Percentiles rank a stretch among this genome's conserved stretches.
Conservation (phyloP, 1,140 invertebrate species). For the Zaprionus davidi region DNA sequence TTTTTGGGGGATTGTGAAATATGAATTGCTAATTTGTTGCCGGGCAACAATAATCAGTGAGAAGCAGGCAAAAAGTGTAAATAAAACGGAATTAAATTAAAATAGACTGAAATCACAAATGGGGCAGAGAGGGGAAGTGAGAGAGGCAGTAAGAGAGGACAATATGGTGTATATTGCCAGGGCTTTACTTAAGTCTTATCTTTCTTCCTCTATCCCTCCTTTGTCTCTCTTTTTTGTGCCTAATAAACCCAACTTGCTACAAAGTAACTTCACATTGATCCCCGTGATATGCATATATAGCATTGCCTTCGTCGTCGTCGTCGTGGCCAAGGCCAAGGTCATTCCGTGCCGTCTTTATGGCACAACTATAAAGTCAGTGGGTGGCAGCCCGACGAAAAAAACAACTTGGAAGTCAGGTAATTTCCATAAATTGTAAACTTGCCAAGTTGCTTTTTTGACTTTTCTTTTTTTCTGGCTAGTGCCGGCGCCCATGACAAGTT, state of each 20-base stretch:
- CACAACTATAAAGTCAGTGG: conserved; percentile 24
- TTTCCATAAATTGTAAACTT: conserved; percentile 53
- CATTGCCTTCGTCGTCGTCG: background rate
- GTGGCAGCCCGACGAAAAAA: conserved; percentile 6
- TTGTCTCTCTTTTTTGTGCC: background rate
- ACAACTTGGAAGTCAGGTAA: conserved; percentile 39
- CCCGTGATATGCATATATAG: conserved; percentile 24
- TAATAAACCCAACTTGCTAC: conserved; percentile 2
- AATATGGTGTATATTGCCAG: background rate
- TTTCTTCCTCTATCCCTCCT: background rate
- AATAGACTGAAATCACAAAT: background rate
- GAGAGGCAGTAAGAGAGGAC: background rate
- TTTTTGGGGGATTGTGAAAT: conserved; percentile 35
- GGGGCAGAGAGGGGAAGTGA: background rate
- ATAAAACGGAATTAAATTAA: conserved; percentile 9
- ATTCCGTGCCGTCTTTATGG: conserved; percentile 16
- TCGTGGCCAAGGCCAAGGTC: conserved; percentile 20
- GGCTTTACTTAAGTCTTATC: background rate
- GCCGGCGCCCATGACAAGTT: conserved; percentile 2
- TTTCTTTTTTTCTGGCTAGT: conserved; percentile 26
- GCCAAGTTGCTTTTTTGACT: conserved; percentile 26
- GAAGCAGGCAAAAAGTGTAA: conserved; percentile 22
- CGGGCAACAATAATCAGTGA: conserved; percentile 29
- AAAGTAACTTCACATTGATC: background rate
- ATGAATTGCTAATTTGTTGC: conserved; percentile 60